phyloP scores from a whole-genome alignment of 2,797 vertebrate genomes.

The Enteromius argenteus region DNA sequence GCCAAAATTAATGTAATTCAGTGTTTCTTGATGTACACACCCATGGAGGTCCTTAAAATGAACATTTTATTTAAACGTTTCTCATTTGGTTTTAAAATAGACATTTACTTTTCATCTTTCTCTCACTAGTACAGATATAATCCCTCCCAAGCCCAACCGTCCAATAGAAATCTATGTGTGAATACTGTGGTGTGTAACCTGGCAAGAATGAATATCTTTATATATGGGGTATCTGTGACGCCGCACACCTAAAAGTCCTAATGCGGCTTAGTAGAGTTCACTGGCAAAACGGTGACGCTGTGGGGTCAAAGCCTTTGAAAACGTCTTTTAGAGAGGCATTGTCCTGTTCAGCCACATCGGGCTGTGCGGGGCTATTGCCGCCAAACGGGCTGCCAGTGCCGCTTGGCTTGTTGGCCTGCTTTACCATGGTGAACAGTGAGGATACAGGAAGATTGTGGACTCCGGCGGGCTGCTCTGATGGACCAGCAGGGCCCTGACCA shows the following conservation, averaged over 20 bases:
- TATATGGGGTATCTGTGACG: conserved; percentile 11
- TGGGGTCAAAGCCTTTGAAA: conserved; percentile 97
- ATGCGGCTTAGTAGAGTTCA: conserved; percentile 68
- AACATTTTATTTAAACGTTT: conserved; percentile 74
- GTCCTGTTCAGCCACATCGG: conserved; percentile 84
- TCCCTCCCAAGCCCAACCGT: conserved; percentile 40
- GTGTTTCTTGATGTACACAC: conserved; percentile 58
- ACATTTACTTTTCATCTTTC: conserved; percentile 64
- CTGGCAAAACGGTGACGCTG: conserved; percentile 96
- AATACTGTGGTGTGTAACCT: conserved; percentile 61
- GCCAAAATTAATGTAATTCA: conserved; percentile 58
- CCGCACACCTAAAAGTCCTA: conserved; percentile 26
- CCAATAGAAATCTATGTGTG: conserved; percentile 67
- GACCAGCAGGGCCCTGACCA: conserved; percentile 51
- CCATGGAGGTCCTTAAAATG: conserved; percentile 67
- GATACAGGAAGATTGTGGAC: conserved; percentile 91
- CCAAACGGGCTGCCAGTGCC: conserved; percentile 88
- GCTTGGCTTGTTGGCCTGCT: conserved; percentile 80
- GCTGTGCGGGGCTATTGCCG: conserved; percentile 85
- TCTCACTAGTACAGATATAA: conserved; percentile 28
- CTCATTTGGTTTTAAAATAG: conserved; percentile 82
- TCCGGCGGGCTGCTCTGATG: conserved; percentile 70
- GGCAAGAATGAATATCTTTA: conserved; percentile 28
- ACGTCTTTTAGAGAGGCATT: conserved; percentile 93
- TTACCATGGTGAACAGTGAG: conserved; percentile 86